Evolutionary conservation across 2,113 vertebrate genomes (phyloP), one percentile per base, ranked within the genome.

Genomic region (Phyllopteryx taeniolatus): DNA sequence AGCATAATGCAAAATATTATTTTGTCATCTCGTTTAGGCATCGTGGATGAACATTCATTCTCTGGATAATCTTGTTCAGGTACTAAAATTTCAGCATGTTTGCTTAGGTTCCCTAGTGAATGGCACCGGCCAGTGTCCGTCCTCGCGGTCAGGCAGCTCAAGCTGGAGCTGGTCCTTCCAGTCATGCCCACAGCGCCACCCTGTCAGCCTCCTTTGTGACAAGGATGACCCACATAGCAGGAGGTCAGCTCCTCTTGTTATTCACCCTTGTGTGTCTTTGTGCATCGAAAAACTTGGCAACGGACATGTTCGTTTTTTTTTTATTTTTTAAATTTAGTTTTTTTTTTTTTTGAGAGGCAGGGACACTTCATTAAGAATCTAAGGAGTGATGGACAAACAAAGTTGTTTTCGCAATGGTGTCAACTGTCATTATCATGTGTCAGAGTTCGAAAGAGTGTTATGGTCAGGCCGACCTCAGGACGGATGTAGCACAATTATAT

Each of bases 141-240:
- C 79, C 19, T 44, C 74, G 35, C 70, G 73, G 22, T 66, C 83
- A 0, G 62, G 71, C 2, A 22, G 44, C 53, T 69, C 71, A 0
- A 75, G 59, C 43, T 83, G 84, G 84, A 79, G 68, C 17, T 79
- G 73, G 73, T 64, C 75, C 17, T 59, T 83, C 39, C 8, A 68
- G 35, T 61, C 82, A 11, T 51, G 44, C 31, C 56, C 71, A 15
- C 66, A 27, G 14, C 72, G 51, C 8, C 61, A 22, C 14, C 53
- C 68, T 59, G 19, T 66, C 7, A 67, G 27, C 35, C 43, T 27
- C 56, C 64, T 56, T 43, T 22, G 1, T 17, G 70, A 64, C 71
- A 74, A 67, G 4, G 73, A 78, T 1, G 79, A 70, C 35, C 61
- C 70, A 3, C 44, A 22, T n/a, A 71, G 53, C 75, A 81, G 75